Conservation (phyloP, 2,888 invertebrate genomes). For the Eilema depressum region DNA sequence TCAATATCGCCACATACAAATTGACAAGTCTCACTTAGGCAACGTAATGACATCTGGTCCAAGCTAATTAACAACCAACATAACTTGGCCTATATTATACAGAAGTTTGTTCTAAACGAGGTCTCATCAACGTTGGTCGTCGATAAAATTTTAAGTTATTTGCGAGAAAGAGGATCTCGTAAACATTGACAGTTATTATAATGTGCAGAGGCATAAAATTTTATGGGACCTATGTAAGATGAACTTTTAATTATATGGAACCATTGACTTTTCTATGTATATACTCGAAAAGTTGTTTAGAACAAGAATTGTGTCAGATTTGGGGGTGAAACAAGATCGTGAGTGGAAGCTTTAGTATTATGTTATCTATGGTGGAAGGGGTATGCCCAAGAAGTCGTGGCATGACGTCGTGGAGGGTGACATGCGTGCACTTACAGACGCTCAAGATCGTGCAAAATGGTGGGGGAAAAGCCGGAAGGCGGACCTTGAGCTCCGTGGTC, state of each 20-base stretch:
- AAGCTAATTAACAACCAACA: not conserved
- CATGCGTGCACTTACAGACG: too few relatives aligned
- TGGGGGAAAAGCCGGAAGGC: too few relatives aligned
- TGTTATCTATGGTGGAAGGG: too few relatives aligned
- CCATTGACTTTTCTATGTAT: too few relatives aligned
- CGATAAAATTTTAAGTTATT: constrained; percentile 1
- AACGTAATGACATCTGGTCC: not conserved
- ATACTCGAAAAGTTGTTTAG: too few relatives aligned
- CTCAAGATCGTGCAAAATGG: too few relatives aligned
- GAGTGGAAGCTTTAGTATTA: too few relatives aligned
- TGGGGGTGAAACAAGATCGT: too few relatives aligned
- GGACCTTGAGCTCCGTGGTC: too few relatives aligned
- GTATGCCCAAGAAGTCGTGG: too few relatives aligned
- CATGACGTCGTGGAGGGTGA: too few relatives aligned
- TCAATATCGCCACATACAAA: constrained; percentile 4
- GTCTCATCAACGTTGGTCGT: not conserved
- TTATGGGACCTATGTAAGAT: not conserved
- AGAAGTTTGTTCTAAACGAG: not conserved
- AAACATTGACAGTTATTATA: not conserved
- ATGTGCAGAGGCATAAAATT: not conserved
- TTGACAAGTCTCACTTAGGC: constrained; percentile 1
- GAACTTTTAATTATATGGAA: not conserved
- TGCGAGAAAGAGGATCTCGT: not conserved
- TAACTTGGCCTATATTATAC: not conserved
- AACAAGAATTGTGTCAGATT: too few relatives aligned